phyloP scores from a whole-genome alignment of 2,888 invertebrate genomes.

The Eristalis arbustorum region DNA sequence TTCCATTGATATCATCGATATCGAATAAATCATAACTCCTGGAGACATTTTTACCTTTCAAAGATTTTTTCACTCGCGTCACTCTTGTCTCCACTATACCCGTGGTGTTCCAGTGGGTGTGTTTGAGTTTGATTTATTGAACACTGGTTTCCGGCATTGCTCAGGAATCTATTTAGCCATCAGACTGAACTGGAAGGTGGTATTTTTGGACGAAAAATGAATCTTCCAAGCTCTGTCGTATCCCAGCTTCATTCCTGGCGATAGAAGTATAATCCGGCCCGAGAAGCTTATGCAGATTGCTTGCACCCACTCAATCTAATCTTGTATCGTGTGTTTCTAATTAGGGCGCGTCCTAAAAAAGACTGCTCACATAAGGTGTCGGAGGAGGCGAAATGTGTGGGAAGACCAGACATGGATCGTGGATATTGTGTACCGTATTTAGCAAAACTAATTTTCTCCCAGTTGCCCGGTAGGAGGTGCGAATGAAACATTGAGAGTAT shows the following conservation, averaged over 20 bases:
- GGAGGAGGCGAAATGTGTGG: not conserved
- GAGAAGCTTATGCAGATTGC: not conserved
- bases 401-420: not conserved
- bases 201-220: not conserved
- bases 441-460: conserved; percentile 30
- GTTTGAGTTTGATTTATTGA: conserved; percentile 44
- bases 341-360: not conserved
- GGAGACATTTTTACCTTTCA: conserved; percentile 29
- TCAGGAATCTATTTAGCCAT: conserved; percentile 43
- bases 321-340: not conserved
- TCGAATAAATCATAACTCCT: conserved; percentile 35
- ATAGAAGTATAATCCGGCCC: not conserved
- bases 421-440: not conserved
- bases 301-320: not conserved
- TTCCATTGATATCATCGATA: conserved; percentile 31
- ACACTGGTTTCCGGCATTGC: conserved; percentile 34
- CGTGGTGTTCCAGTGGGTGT: conserved; percentile 11
- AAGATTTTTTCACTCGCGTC: conserved; percentile 8
- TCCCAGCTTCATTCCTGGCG: not conserved
- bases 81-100: not conserved
- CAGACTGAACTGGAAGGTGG: conserved; percentile 36
- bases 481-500: conserved; percentile 24
- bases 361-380: not conserved
- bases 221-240: not conserved
- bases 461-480: conserved; percentile 1